These are phyloP conservation scores for Himalopsyche kuldschensis DNA, from an alignment of 2,888 invertebrate species.

Conservation along the genomic window DNA sequence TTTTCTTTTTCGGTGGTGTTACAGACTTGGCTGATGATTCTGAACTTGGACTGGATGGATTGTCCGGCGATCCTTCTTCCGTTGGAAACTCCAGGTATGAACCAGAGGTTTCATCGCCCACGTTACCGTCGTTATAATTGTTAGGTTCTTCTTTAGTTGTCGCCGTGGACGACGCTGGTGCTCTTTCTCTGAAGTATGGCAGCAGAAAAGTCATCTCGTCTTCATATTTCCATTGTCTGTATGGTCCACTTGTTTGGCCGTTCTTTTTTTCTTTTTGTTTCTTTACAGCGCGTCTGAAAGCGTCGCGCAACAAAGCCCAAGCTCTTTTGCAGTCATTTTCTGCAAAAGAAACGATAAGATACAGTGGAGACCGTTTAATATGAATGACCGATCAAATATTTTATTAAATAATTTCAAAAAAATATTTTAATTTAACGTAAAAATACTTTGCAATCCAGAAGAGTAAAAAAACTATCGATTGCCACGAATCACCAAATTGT, in stretches of 20 bases:
- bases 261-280: conserved; percentile 27
- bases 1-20: neutral
- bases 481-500: no score
- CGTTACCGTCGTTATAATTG: neutral
- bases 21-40: neutral
- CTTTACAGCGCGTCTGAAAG: conserved; percentile 37
- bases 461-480: no score
- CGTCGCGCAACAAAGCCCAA: conserved; percentile 39
- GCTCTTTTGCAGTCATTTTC: conserved; percentile 39
- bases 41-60: neutral
- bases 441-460: no score
- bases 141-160: conserved; percentile 17
- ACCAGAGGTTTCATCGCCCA: neutral
- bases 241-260: conserved; percentile 10
- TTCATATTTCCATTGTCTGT: conserved; percentile 40
- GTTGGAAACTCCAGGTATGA: neutral
- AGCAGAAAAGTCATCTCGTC: conserved; percentile 40
- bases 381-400: no score
- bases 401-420: no score
- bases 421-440: no score
- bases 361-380: neutral
- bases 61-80: neutral
- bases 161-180: neutral
- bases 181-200: conserved; percentile 36
- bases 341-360: conserved; percentile 30